These are phyloP conservation scores for Microctenopoma lineatum DNA, from an alignment of 2,797 vertebrate genomes.

Conservation along the genomic window DNA sequence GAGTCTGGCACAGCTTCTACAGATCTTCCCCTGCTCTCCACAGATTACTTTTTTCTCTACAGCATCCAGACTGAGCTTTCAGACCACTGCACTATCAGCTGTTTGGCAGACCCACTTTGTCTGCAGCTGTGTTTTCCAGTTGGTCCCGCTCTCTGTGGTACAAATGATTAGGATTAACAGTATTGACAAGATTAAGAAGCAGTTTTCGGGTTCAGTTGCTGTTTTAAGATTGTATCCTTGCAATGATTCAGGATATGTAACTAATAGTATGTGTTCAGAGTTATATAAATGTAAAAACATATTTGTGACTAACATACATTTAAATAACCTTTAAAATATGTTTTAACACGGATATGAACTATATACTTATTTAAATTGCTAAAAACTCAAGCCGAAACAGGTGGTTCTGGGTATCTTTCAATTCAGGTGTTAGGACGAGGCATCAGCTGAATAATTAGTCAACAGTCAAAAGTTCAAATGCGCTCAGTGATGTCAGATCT, in stretches of 20 bases:
- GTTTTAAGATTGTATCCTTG: neutral
- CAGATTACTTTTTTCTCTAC: neutral
- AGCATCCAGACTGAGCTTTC: neutral
- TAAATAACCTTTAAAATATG: no score
- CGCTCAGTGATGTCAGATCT: slow-evolving; percentile 18
- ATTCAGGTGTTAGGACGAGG: no score
- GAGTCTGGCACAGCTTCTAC: neutral
- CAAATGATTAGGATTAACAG: no score
- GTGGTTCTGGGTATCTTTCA: no score
- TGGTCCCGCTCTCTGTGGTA: neutral
- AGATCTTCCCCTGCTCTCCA: neutral
- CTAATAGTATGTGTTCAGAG: neutral
- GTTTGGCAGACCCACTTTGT: neutral
- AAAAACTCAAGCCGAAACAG: no score
- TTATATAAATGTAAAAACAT: neutral
- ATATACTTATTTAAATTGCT: no score
- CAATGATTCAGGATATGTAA: no score
- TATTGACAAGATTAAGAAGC: no score
- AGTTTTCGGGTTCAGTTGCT: neutral
- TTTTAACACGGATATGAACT: no score
- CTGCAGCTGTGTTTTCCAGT: neutral
- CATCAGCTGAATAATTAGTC: slow-evolving; percentile 20
- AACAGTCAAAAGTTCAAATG: slow-evolving; percentile 6
- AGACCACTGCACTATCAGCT: neutral
- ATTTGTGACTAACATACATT: neutral